Evolutionary conservation across 2,113 vertebrate genomes (phyloP), one percentile per base, ranked within the genome.

Genomic region (Oreotrochilus melanogaster): DNA sequence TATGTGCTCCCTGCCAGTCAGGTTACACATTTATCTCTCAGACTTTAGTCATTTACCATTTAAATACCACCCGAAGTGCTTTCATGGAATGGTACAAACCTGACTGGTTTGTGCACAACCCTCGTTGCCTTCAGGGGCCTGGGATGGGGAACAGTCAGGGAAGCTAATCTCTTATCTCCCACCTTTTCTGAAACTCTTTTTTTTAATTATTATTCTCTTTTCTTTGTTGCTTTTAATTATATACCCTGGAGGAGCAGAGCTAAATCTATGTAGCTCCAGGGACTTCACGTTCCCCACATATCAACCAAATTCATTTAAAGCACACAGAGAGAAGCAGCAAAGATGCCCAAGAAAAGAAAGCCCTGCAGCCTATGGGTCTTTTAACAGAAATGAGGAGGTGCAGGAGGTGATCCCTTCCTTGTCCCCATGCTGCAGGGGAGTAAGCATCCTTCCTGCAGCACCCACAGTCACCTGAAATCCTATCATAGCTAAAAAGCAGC

Each of bases 361-460:
- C 35, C 42, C 67, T 22, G 45, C 74, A 89, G 80, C 43, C 42
- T 58, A 13, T 1, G 2, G 33, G 25, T 33, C 61, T 78, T 71
- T 73, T 43, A 58, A 64, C 7, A 56, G 57, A 2, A 5, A 25
- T 0, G 1, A 2, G 0, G 67, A 82, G 57, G 35, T 2, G 1
- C 0, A 0, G 13, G 33, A 74, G 61, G 25, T 2, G 19, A 90
- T 73, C 33, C 33, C 35, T 78, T 60, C 74, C 83, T 76, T 57
- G 48, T 82, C 48, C 39, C 16, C 2, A 1, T 6, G 7, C 47
- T 9, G 3, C 70, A 33, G 13, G 7, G 16, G 31, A 71, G 15
- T 61, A 62, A 78, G 48, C 70, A 91, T 35, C 83, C 71, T 62
- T 83, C 79, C 79, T 66, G 47, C 51, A 80, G 47, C 33, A 30